Base-by-base conservation (phyloP, 2,797 vertebrate genomes). In the Pseudochirops corinnae region DNA sequence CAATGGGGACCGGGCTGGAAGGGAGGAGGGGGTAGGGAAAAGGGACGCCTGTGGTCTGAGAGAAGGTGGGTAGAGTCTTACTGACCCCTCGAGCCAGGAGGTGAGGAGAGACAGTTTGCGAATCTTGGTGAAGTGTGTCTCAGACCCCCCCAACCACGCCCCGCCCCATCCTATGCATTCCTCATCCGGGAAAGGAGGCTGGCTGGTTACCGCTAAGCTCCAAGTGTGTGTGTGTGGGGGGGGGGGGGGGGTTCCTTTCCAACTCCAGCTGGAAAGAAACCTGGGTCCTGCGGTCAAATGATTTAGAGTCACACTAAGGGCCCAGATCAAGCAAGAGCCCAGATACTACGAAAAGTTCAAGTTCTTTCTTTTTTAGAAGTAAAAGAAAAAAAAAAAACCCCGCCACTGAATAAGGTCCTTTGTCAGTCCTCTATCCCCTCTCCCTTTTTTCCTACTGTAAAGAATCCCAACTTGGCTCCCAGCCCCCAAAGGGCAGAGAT, bases 51-150 rank as follows among this genome's bases (percentile, higher is more conserved):
- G 67, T 91, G 62, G 10, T 87, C 50, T 58, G 39, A n/a, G 50
- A 55, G 96, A 46, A 82, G 93, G 67, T 95, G 95, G 92, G 90
- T 62, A 60, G 97, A 90, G 21, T 74, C 62, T 74, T 39, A n/a
- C 62, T 39, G 62, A 74, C 31, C 24, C 7, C 21, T 46, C 39
- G 26, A 46, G 39, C 18, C 21, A 28, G 16, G 67, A 74, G 39
- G 74, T 26, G 31, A 39, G 74, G n/a, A 46, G 18, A 82, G 67
- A 39, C 5, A 33, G n/a, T 74, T 74, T 4, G 21, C 39, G 74
- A 87, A 87, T 4, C 39, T 87, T 3, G 74, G 39, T 46, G 74
- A 50, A 87, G 74, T 87, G 39, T 87, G 74, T 24, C 74, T 87
- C 74, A 11, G 74, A 50, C 74, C 74, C 39, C 39, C 74, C 39